Percentiles rank a stretch among this genome's conserved stretches.
Evolutionary conservation across 2,888 invertebrate genomes (phyloP).

Genomic region (Heteromurus nitidus): DNA sequence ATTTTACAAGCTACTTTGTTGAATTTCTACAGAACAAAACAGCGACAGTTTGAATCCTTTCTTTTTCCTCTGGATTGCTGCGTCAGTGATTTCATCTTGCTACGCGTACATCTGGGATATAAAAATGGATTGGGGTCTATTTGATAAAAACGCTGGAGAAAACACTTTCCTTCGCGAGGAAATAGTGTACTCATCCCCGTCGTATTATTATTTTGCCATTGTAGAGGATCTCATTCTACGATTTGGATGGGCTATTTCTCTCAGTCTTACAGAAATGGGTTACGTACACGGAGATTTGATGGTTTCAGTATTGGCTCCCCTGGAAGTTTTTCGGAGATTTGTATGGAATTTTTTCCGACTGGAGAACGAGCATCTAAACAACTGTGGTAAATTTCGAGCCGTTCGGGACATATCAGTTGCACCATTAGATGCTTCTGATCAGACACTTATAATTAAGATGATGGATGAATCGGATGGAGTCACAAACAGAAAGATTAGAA

Average conservation of each 20-base stretch:
- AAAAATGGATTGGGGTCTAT: constrained; percentile 99
- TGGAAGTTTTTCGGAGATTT: constrained; percentile 94
- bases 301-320: constrained; percentile 87
- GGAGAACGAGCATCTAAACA: constrained; percentile 99
- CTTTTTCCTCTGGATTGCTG: constrained; percentile 91
- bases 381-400: constrained; percentile 98
- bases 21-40: constrained; percentile 57
- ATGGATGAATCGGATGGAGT: constrained; percentile 97
- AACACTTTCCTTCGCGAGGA: constrained; percentile 94
- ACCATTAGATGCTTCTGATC: constrained; percentile 90
- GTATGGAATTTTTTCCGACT: constrained; percentile 99
- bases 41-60: constrained; percentile 81
- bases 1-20: not conserved
- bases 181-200: constrained; percentile 93
- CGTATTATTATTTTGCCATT: constrained; percentile 97
- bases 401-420: constrained; percentile 98
- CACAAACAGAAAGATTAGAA: constrained; percentile 78
- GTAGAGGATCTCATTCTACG: constrained; percentile 94
- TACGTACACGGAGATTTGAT: constrained; percentile 86
- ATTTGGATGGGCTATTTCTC: constrained; percentile 94
- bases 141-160: constrained; percentile 93
- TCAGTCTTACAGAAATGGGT: constrained; percentile 87
- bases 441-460: constrained; percentile 91
- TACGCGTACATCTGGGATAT: constrained; percentile 99
- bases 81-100: constrained; percentile 89